A percentile compares a stretch with the other conserved stretches of the same genome.
These are phyloP conservation scores for Eulemur mongoz DNA, from an alignment of 2,797 vertebrate genomes.

Conservation along the genomic window DNA sequence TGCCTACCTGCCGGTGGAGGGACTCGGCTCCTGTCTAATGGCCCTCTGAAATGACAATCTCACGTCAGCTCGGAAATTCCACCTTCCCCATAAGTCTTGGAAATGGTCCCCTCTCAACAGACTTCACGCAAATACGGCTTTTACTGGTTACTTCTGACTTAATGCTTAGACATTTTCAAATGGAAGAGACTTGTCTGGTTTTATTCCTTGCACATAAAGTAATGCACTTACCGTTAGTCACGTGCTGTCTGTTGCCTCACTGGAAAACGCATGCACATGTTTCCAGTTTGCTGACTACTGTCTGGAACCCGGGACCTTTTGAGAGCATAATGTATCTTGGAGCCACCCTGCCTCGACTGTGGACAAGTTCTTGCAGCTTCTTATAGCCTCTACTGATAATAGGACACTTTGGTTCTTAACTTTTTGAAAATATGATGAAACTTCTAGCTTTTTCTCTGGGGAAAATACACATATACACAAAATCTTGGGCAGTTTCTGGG, in stretches of 20 bases:
- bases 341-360: not conserved
- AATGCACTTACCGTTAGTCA: not conserved
- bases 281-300: not conserved
- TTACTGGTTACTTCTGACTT: constrained; percentile 28
- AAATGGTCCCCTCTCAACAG: constrained; percentile 22
- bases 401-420: not conserved
- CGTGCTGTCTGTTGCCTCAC: not conserved
- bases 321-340: not conserved
- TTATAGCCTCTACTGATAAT: not conserved
- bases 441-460: not conserved
- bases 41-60: constrained; percentile 20
- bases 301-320: not conserved
- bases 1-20: not conserved
- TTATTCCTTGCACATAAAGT: not conserved
- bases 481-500: not conserved
- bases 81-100: not conserved
- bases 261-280: not conserved
- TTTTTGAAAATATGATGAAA: not conserved
- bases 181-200: not conserved
- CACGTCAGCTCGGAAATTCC: not conserved
- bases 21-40: not conserved
- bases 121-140: not conserved
- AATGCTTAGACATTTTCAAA: not conserved
- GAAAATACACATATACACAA: not conserved
- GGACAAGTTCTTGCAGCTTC: not conserved